phyloP scores from a whole-genome alignment of 1,140 invertebrate species.

The Scaptomyza pallida region DNA sequence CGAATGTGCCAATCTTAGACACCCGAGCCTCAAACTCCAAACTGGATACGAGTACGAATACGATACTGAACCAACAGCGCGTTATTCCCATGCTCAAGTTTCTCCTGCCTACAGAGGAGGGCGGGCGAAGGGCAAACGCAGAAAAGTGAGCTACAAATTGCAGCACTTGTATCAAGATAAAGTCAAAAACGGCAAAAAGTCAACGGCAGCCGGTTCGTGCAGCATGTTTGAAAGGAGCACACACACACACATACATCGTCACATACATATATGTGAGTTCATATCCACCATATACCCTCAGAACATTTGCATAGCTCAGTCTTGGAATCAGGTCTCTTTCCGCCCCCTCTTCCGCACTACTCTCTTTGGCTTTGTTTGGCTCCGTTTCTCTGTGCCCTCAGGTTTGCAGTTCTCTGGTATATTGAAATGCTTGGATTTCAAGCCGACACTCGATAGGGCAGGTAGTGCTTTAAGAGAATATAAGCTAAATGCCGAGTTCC shows the following conservation, averaged over 20 bases:
- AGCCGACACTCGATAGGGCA: conserved; percentile 9
- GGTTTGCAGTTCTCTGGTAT: conserved; percentile 31
- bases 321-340: background rate
- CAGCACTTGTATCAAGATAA: conserved; percentile 77
- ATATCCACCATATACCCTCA: background rate
- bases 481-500: conserved; percentile 43
- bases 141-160: conserved; percentile 71
- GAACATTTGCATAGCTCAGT: conserved; percentile 68
- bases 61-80: conserved; percentile 6
- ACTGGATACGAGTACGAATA: background rate
- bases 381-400: conserved; percentile 39
- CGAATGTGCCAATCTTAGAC: conserved; percentile 55
- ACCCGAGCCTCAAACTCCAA: conserved; percentile 1
- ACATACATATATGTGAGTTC: background rate
- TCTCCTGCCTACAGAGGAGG: background rate
- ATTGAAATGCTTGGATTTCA: conserved; percentile 38
- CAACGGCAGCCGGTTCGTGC: conserved; percentile 49
- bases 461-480: conserved; percentile 35
- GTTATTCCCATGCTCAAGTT: conserved; percentile 12
- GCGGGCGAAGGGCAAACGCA: background rate
- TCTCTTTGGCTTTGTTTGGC: conserved; percentile 11
- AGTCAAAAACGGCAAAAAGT: conserved; percentile 58
- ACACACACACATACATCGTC: conserved; percentile 4
- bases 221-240: conserved; percentile 46
- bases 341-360: background rate